phyloP scores from a whole-genome alignment of 2,888 invertebrate species.

The Drosophila pegasa region DNA sequence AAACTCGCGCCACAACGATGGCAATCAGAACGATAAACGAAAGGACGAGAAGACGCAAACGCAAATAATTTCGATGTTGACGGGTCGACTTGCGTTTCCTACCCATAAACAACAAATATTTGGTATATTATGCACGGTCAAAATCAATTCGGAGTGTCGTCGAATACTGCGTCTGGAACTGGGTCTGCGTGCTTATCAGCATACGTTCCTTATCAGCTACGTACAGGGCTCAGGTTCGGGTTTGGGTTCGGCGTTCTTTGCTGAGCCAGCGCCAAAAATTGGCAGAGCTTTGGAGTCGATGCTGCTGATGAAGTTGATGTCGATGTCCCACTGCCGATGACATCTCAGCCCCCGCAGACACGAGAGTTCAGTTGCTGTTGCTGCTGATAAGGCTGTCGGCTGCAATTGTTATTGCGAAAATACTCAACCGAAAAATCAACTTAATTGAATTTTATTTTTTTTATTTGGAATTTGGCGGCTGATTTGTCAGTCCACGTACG shows the following conservation, averaged over 20 bases:
- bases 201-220: conserved; percentile 66
- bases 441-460: conserved; percentile 42
- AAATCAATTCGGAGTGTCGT: conserved; percentile 64
- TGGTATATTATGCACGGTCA: conserved; percentile 68
- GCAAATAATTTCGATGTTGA: conserved; percentile 85
- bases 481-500: conserved; percentile 61
- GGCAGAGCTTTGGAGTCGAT: conserved; percentile 52
- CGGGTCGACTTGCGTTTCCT: conserved; percentile 84
- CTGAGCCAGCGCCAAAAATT: conserved; percentile 61
- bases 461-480: conserved; percentile 32
- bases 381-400: conserved; percentile 45
- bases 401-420: conserved; percentile 38
- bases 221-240: conserved; percentile 44
- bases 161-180: conserved; percentile 22
- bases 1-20: conserved; percentile 74
- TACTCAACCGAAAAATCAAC: conserved; percentile 20
- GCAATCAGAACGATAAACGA: conserved; percentile 76
- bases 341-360: conserved; percentile 53
- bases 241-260: conserved; percentile 46
- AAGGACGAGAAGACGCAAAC: conserved; percentile 84
- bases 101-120: conserved; percentile 84
- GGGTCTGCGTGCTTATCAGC: conserved; percentile 68
- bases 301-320: conserved; percentile 51
- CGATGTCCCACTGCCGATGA: conserved; percentile 55
- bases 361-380: conserved; percentile 33